These are phyloP conservation scores for Cliona cf. orientalis DNA, from an alignment of 37 sponge, comb jelly and placozoan genomes.

Conservation along the genomic window DNA sequence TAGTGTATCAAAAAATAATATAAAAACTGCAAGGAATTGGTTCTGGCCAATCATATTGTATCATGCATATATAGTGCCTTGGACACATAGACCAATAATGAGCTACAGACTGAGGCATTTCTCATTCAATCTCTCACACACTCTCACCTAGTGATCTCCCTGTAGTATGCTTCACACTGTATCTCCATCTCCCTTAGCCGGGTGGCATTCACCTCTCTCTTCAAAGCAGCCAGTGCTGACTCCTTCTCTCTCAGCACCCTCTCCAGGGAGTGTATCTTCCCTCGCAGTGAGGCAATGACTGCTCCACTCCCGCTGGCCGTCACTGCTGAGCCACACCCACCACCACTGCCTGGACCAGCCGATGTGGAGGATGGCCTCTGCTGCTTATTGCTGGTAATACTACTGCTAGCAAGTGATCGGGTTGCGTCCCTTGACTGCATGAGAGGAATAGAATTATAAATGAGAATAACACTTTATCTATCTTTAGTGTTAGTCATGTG, in stretches of 20 bases:
- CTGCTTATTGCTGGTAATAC: neutral
- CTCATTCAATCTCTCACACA: neutral
- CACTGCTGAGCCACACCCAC: too few species aligned
- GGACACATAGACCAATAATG: too few species aligned
- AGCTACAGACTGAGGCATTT: too few species aligned
- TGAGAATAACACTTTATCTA: too few species aligned
- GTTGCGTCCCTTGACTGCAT: conserved; percentile 37
- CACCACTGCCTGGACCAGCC: neutral
- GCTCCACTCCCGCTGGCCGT: neutral
- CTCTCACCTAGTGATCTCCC: conserved; percentile 41
- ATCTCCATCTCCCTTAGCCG: conserved; percentile 44
- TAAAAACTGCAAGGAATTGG: too few species aligned
- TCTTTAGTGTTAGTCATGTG: too few species aligned
- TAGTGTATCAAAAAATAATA: too few species aligned
- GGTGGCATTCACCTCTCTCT: conserved; percentile 13
- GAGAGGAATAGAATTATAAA: conserved; percentile 10
- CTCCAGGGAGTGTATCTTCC: conserved; percentile 54
- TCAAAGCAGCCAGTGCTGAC: conserved; percentile 7
- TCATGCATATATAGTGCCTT: too few species aligned
- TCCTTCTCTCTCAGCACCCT: conserved; percentile 65
- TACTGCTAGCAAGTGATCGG: conserved; percentile 31
- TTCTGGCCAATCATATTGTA: too few species aligned
- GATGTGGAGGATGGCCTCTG: neutral
- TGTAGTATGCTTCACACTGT: conserved; percentile 36
- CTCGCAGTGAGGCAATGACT: conserved; percentile 46